Evolutionary conservation across 1,140 invertebrate genomes (phyloP), one percentile per base, ranked within the genome.

Genomic region (Brachionus calyciflorus): DNA sequence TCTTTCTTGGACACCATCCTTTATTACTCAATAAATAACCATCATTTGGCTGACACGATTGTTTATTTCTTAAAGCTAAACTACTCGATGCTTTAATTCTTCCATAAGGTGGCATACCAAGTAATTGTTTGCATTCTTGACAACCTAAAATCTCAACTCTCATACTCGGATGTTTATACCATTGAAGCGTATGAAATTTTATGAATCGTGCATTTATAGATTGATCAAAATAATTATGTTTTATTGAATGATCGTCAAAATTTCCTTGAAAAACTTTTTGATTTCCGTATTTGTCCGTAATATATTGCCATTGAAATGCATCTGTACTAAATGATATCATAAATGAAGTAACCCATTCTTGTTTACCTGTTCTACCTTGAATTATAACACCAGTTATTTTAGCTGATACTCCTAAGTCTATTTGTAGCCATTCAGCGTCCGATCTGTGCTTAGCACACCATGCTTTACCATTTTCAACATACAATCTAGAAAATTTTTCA

Each of bases 91-190:
- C 86, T 5, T 83, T 85, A 10, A 88, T 80, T 51, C 85, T 84
- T 3, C 86, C 85, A 75, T 87, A 87, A 0, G 87, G 87, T 7
- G 87, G 87, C 30, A 86, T 83, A 30, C 85, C 88, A 60, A 89
- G 84, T 9, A 86, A 80, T 63, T 86, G 81, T 76, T 88, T 88
- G 78, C 88, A 88, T 75, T 87, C 88, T 83, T 88, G 88, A 80
- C 88, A 88, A 19, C 88, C 88, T 37, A 88, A 79, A 63, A 88
- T 82, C 79, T 89, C 88, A 0, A 88, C 82, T 26, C 88, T 79
- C 81, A 88, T 84, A 78, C 87, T 87, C 2, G 88, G 88, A 81
- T 88, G 85, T 48, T 82, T 79, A 78, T 86, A 80, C 87, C 87
- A 89, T 53, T 84, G 81, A 5, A 87, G 80, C 0, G 87, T 84